phyloP scores from a whole-genome alignment of 2,797 vertebrate species.

The Zonotrichia albicollis region DNA sequence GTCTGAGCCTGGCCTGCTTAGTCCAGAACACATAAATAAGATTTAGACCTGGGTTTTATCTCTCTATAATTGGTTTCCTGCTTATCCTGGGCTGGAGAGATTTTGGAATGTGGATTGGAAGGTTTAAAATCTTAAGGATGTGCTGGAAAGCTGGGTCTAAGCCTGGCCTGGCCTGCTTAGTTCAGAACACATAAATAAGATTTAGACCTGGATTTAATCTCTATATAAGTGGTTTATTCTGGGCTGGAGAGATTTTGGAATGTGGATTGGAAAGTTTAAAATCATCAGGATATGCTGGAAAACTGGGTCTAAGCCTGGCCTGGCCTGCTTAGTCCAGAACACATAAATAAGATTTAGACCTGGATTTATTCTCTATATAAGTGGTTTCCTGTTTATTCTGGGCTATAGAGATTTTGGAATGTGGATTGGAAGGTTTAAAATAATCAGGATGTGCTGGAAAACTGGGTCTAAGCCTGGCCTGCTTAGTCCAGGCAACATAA shows the following conservation, averaged over 20 bases:
- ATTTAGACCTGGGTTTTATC: no score
- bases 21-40: no score
- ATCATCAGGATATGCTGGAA: neutral
- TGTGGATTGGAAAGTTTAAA: neutral
- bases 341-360: neutral
- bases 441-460: no score
- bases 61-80: no score
- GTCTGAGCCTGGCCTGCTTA: no score
- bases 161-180: neutral
- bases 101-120: no score
- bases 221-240: accelerated
- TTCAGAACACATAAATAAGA: neutral
- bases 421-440: neutral
- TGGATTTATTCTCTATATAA: accelerated
- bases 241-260: neutral
- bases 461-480: no score
- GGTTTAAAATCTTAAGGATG: no score
- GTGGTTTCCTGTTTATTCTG: neutral
- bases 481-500: no score
- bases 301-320: neutral
- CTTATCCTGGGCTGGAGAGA: no score
- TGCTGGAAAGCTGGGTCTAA: neutral
- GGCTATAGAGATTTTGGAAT: neutral
- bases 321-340: neutral
- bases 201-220: neutral